Conservation (phyloP, 2,797 vertebrate genomes). For the Acipenser ruthenus region DNA sequence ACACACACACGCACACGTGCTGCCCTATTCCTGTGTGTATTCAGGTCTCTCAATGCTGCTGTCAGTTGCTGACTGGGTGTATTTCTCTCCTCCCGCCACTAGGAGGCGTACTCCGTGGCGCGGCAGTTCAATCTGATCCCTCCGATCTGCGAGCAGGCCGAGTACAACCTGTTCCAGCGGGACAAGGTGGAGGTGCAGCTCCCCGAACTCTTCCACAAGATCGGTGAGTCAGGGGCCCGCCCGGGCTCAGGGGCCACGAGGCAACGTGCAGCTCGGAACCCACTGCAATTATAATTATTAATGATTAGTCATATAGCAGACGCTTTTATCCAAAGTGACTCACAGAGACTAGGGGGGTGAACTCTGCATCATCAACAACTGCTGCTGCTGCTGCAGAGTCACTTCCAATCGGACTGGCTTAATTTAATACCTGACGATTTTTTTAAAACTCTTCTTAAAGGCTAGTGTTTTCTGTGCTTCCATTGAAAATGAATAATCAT, state of each 20-base stretch:
- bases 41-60: neutral
- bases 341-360: constrained; percentile 17
- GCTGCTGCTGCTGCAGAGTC: no score
- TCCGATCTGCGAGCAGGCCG: constrained; percentile 83
- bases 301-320: no score
- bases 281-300: no score
- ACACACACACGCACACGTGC: constrained; percentile 8
- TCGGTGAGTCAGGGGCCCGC: no score
- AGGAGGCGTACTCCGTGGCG: constrained; percentile 74
- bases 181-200: constrained; percentile 42
- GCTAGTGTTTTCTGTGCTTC: no score
- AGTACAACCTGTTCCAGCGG: constrained; percentile 79
- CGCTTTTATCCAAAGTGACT: no score
- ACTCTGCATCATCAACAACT: no score
- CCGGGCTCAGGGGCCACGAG: no score
- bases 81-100: constrained; percentile 11
- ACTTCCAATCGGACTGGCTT: neutral
- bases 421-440: no score
- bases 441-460: no score
- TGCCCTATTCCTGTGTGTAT: neutral
- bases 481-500: neutral
- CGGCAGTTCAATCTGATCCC: constrained; percentile 88
- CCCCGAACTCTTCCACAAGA: no score
- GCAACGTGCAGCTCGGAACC: no score
- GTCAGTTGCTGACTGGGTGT: constrained; percentile 26